A percentile compares a stretch with the other conserved stretches of the same genome.
phyloP scores from a whole-genome alignment of 2,113 vertebrate genomes.

The Ondatra zibethicus region DNA sequence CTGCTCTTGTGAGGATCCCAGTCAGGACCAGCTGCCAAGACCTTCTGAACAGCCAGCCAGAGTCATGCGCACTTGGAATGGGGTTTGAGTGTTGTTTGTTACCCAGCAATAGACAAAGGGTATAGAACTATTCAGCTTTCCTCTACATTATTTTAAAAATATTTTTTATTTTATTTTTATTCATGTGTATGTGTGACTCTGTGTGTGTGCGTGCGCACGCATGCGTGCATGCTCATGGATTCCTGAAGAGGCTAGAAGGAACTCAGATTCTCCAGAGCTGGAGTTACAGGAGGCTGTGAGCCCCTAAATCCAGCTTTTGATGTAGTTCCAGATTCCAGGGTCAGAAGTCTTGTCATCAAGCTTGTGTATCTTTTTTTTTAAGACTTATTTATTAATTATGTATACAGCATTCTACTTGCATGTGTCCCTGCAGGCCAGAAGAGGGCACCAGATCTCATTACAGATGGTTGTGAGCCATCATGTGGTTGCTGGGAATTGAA shows the following conservation, averaged over 20 bases:
- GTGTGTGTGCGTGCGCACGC: not conserved
- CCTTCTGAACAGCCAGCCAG: not conserved
- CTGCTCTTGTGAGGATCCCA: not conserved
- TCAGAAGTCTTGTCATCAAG: not conserved
- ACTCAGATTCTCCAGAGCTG: too few species aligned
- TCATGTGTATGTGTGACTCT: not conserved
- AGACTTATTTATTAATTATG: too few species aligned
- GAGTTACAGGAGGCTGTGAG: not conserved
- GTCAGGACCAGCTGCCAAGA: not conserved
- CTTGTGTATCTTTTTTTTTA: too few species aligned
- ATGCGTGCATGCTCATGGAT: too few species aligned
- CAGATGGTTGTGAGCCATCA: too few species aligned
- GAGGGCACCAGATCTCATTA: too few species aligned
- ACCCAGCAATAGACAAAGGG: not conserved
- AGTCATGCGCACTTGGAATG: not conserved
- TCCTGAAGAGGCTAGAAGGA: too few species aligned
- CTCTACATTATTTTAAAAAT: not conserved
- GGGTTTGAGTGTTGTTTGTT: not conserved
- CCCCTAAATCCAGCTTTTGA: not conserved
- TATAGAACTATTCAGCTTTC: not conserved
- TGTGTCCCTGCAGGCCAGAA: too few species aligned
- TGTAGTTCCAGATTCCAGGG: not conserved
- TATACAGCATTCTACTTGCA: too few species aligned
- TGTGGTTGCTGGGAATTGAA: too few species aligned
- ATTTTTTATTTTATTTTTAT: not conserved